Base-by-base conservation (phyloP, 2,888 invertebrate genomes). In the Drosophila histrio region DNA sequence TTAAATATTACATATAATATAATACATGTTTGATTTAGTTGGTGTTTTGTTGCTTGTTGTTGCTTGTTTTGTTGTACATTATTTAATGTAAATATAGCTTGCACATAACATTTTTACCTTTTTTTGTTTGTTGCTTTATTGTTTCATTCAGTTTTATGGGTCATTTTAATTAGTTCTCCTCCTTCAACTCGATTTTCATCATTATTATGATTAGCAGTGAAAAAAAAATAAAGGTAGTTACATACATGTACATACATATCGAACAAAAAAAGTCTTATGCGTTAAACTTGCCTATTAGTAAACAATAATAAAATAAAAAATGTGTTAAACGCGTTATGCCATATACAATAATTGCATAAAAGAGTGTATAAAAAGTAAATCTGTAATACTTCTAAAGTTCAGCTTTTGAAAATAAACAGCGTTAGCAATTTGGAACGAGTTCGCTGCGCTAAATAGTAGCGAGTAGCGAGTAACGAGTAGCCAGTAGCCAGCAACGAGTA, bases 351-450 rank as follows among this genome's bases (percentile, higher is more conserved):
- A n/a, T n/a, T n/a, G n/a, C n/a, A 15, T 30, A 39, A 52, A 34
- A 43, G 3, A 43, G 19, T 57, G 8, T 32, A 13, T 58, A 60
- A 67, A 60, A 72, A 57, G 65, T 78, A 64, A 39, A 68, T 72
- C 49, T 75, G 59, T 84, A 79, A 87, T 81, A 82, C 86, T 87
- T 84, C 63, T 65, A 72, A 69, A 83, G 72, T 86, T 82, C 77
- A 73, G 86, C 83, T 63, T 79, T 70, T 54, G 52, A 53, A 53
- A 30, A 41, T 30, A 30, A 53, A 53, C 50, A 38, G 21, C 30
- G 24, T 24, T 53, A 57, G 59, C 50, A 59, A 39, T 44, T 44
- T 58, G 64, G 39, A 71, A 65, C 49, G 49, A 63, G 24, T 44
- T 26, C 30, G 49, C 44, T 30, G 36, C 28, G 44, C n/a, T n/a